Evolutionary conservation across 2,888 invertebrate species (phyloP).

Genomic region (Dicycla oo): DNA sequence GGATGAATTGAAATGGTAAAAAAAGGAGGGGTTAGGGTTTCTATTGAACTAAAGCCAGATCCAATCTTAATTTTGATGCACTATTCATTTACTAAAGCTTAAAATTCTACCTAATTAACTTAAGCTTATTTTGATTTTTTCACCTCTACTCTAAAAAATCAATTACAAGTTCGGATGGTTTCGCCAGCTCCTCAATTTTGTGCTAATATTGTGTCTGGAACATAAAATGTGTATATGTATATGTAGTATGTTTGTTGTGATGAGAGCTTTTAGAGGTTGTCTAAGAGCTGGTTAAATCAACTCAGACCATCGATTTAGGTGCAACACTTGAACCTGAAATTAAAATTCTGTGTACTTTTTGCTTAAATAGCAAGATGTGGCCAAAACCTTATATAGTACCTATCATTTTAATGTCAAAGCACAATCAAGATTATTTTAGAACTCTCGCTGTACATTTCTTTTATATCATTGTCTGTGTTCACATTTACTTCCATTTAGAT

Average conservation of each 20-base stretch:
- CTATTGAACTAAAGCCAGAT: too few species aligned
- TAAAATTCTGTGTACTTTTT: constrained; percentile 7
- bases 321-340: background rate
- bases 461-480: constrained; percentile 42
- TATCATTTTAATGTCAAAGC: constrained; percentile 25
- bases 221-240: constrained; percentile 21
- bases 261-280: constrained; percentile 7
- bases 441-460: constrained; percentile 34
- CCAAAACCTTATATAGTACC: constrained; percentile 7
- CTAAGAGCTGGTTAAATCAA: background rate
- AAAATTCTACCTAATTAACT: too few species aligned
- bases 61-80: too few species aligned
- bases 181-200: too few species aligned
- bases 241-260: constrained; percentile 23
- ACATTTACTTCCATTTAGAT: constrained; percentile 42
- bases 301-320: constrained; percentile 8
- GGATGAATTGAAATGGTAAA: too few species aligned
- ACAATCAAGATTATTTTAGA: constrained; percentile 44
- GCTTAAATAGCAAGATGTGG: constrained; percentile 14
- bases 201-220: constrained; percentile 7
- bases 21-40: too few species aligned
- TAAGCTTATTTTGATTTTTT: too few species aligned
- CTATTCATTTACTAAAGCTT: too few species aligned
- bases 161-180: too few species aligned
- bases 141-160: too few species aligned